phyloP scores from a whole-genome alignment of 2,888 invertebrate species.

The Bellardia bayeri region DNA sequence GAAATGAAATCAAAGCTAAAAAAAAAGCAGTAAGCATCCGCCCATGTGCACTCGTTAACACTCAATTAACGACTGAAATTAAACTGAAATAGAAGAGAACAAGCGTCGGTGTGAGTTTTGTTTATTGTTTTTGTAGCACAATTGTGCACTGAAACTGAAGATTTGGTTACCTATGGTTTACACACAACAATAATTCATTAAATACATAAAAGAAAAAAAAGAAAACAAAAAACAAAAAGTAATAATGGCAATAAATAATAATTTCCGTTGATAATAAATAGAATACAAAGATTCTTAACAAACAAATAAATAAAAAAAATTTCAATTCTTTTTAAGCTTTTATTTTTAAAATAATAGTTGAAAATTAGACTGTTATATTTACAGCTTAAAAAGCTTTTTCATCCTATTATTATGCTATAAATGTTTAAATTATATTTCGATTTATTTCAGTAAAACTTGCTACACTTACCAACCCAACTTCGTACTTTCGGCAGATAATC shows the following conservation, averaged over 20 bases:
- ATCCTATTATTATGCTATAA: background rate
- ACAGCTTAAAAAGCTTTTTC: background rate
- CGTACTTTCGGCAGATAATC: constrained; percentile 95
- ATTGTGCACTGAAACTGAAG: too few species aligned
- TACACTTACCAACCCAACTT: constrained; percentile 87
- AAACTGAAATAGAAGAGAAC: too few species aligned
- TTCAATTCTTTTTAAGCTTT: background rate
- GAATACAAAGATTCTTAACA: background rate
- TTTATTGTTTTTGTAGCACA: too few species aligned
- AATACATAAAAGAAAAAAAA: background rate
- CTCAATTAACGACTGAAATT: too few species aligned
- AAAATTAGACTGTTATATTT: background rate
- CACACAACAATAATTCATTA: background rate
- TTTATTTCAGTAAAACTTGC: background rate
- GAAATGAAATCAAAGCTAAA: too few species aligned
- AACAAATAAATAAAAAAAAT: background rate
- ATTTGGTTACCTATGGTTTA: too few species aligned
- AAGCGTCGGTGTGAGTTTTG: too few species aligned
- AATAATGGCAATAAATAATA: constrained; percentile 11
- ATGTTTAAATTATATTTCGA: background rate
- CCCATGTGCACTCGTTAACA: too few species aligned
- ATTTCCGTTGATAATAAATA: background rate
- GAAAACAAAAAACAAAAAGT: background rate
- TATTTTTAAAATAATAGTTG: background rate
- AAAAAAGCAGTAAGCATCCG: too few species aligned